phyloP scores from a whole-genome alignment of 2,888 invertebrate species.

The Andrena chrysosceles region DNA sequence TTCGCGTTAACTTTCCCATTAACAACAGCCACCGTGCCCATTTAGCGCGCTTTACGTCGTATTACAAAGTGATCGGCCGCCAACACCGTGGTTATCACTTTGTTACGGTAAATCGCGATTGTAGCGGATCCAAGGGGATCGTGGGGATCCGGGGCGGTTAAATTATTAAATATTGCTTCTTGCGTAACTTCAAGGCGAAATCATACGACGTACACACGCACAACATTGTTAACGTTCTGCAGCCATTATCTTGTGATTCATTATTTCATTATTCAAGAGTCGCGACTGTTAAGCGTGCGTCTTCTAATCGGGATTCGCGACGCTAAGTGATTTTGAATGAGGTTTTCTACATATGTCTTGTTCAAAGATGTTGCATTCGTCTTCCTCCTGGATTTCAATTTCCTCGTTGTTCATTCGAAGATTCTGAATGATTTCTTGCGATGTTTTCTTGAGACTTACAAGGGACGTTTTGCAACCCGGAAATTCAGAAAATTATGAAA shows the following conservation, averaged over 20 bases:
- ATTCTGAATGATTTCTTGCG: not conserved
- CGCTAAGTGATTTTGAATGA: not conserved
- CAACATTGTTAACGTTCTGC: constrained; percentile 12
- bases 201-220: not conserved
- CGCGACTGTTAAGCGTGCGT: not conserved
- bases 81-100: not conserved
- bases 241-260: constrained; percentile 24
- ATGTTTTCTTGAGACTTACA: no score
- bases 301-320: not conserved
- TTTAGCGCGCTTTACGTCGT: not conserved
- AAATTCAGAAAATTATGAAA: no score
- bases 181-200: constrained; percentile 41
- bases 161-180: constrained; percentile 45
- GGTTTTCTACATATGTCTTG: not conserved
- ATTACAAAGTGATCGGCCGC: not conserved
- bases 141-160: constrained; percentile 18
- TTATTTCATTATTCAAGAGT: constrained; percentile 22
- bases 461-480: no score
- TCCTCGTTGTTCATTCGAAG: not conserved
- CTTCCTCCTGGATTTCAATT: not conserved
- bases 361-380: not conserved
- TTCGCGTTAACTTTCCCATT: constrained; percentile 19
- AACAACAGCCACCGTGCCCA: not conserved
- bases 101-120: constrained; percentile 19
- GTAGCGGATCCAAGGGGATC: constrained; percentile 25